Base-by-base conservation (phyloP, 2,888 invertebrate species). In the Hedya salicella region DNA sequence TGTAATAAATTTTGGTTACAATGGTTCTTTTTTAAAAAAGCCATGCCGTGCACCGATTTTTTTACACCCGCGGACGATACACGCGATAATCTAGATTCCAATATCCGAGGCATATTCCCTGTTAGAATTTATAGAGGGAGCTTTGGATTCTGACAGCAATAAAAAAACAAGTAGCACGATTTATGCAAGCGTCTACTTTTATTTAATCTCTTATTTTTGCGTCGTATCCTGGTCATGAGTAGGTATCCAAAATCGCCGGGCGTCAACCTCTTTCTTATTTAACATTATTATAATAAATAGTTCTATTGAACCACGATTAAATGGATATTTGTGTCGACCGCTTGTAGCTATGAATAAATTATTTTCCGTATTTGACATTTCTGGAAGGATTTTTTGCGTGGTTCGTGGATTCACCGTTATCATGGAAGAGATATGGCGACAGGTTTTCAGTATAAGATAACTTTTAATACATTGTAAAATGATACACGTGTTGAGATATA, bases 301-400 rank as follows among this genome's bases (percentile, higher is more conserved):
- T 85, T 83, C 72, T 84, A 80, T 86, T 87, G 86, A 87, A 86
- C 86, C 75, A 80, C 73, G 70, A 73, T 75, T 72, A 64, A 78
- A 73, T 78, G 78, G 77, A 78, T 75, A 77, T 76, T 71, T 71
- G 73, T 71, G 70, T 72, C 65, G 61, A 71, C 71, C 70, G 68
- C 69, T 71, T 70, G 67, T 60, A 70, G 71, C 59, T 53, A 53
- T 59, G 67, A 68, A 68, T 68, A 68, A 68, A 68, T 68, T 68
- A 67, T 9, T 57, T 46, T 52, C 13, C 57, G 6, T 36, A 11
- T 61, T 54, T 54, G 65, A 60, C 48, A 46, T 40, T 60, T 60
- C 36, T 46, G 42, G 32, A 46, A 46, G 39, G 39, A 14, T 52
- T 59, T 65, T 62, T 14, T 52, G 8, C 11, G 13, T 4, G 50